Conservation (phyloP, 1,140 invertebrate genomes). For the Lordiphosa mommai region DNA sequence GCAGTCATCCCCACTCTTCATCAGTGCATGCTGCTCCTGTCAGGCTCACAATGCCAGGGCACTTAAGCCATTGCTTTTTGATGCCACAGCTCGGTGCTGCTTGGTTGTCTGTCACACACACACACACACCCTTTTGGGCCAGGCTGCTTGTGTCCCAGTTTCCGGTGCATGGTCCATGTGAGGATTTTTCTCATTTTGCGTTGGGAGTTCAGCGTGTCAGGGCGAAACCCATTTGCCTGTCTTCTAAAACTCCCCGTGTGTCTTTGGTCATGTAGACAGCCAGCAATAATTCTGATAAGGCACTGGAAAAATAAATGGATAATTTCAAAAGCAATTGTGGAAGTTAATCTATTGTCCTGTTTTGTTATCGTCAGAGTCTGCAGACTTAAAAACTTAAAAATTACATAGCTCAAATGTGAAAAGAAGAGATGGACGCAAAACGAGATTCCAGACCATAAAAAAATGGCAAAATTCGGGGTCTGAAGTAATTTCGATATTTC, state of each 20-base stretch:
- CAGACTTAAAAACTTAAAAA: too few species aligned
- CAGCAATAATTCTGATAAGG: conserved; percentile 70
- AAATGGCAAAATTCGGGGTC: too few species aligned
- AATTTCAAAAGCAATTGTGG: background rate
- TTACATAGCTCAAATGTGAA: too few species aligned
- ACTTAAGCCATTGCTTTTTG: conserved; percentile 74
- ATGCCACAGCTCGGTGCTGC: conserved; percentile 32
- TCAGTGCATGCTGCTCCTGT: conserved; percentile 46
- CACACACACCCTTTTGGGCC: background rate
- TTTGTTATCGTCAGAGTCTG: too few species aligned
- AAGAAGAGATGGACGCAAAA: too few species aligned
- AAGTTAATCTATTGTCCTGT: too few species aligned
- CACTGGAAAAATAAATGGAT: conserved; percentile 7
- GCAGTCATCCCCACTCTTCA: conserved; percentile 2
- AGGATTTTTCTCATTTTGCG: conserved; percentile 69
- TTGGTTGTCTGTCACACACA: background rate
- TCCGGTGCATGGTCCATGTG: conserved; percentile 64
- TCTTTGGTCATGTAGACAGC: conserved; percentile 62
- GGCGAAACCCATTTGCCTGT: conserved; percentile 65
- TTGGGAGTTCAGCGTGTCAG: conserved; percentile 72
- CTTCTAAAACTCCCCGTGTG: conserved; percentile 32
- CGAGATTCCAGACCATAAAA: too few species aligned
- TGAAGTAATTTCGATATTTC: too few species aligned
- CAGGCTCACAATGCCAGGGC: conserved; percentile 64
- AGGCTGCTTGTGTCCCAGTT: conserved; percentile 48